These are phyloP conservation scores for Remorina albescens DNA, from an alignment of 2,797 vertebrate species.

Conservation along the genomic window DNA sequence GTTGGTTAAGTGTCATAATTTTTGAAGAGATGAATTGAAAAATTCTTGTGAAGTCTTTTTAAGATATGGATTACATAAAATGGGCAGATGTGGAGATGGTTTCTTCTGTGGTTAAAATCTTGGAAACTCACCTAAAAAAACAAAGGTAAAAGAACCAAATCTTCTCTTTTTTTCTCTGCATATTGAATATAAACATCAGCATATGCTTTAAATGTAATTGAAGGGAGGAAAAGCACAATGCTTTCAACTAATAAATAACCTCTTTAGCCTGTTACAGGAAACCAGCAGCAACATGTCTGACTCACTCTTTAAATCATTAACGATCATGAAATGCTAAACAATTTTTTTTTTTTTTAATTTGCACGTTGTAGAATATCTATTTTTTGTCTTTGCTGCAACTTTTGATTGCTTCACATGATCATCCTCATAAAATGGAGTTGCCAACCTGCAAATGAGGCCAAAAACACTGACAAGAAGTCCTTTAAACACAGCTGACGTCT, in stretches of 20 bases:
- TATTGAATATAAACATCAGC: background rate
- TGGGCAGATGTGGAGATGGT: conserved; percentile 19
- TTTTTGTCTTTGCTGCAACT: too few species aligned
- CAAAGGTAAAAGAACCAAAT: background rate
- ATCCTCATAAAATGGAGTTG: too few species aligned
- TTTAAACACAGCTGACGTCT: too few species aligned
- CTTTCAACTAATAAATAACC: too few species aligned
- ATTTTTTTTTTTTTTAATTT: too few species aligned
- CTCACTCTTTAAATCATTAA: too few species aligned
- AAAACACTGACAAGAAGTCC: too few species aligned
- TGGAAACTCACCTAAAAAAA: background rate
- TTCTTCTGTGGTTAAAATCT: background rate
- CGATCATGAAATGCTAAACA: too few species aligned
- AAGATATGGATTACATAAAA: background rate
- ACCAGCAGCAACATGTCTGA: conserved; percentile 54
- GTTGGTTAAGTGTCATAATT: conserved; percentile 1
- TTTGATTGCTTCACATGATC: too few species aligned
- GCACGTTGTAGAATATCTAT: too few species aligned
- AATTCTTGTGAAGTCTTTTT: conserved; percentile 8
- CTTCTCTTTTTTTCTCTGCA: background rate
- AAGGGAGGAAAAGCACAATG: too few species aligned
- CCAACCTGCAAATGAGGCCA: too few species aligned
- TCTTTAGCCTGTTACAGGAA: conserved; percentile 70
- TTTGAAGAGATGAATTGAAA: conserved; percentile 11
- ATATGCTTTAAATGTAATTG: conserved; percentile 82